phyloP scores from a whole-genome alignment of 2,888 invertebrate species.

The Rhagonycha lutea region DNA sequence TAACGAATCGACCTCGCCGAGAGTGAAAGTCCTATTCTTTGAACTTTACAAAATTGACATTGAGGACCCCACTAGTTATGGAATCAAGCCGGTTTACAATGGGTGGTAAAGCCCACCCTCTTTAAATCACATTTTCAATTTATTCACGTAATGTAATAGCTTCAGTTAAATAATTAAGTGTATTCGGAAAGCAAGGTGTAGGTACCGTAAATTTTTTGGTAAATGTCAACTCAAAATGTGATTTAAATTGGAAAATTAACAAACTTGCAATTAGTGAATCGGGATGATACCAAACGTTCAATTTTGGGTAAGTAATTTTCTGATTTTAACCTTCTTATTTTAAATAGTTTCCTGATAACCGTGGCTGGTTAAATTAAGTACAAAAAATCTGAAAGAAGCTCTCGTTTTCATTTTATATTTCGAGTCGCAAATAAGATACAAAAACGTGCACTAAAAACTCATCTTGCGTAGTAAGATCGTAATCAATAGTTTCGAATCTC shows the following conservation, averaged over 20 bases:
- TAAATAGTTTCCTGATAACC: neutral
- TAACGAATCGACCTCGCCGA: conserved; percentile 32
- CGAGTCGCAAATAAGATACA: neutral
- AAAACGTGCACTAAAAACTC: neutral
- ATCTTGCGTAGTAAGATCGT: neutral
- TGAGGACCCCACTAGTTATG: conserved; percentile 31
- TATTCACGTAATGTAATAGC: neutral
- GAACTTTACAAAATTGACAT: conserved; percentile 34
- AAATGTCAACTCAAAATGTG: neutral
- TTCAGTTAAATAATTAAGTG: neutral
- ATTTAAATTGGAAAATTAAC: neutral
- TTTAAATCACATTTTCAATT: conserved; percentile 7
- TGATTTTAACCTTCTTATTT: too few relatives aligned
- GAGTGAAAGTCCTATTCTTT: conserved; percentile 29
- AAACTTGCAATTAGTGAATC: neutral
- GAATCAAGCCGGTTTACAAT: conserved; percentile 11
- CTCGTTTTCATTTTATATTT: neutral
- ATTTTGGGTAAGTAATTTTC: neutral
- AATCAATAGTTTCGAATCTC: neutral
- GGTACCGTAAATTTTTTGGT: neutral
- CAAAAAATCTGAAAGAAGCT: too few relatives aligned
- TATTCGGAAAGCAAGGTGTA: neutral
- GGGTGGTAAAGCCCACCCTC: conserved; percentile 22
- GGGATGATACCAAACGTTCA: neutral
- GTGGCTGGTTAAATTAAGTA: neutral